Conservation (phyloP, 2,797 vertebrate species). For the Chaenodraco wilsoni region DNA sequence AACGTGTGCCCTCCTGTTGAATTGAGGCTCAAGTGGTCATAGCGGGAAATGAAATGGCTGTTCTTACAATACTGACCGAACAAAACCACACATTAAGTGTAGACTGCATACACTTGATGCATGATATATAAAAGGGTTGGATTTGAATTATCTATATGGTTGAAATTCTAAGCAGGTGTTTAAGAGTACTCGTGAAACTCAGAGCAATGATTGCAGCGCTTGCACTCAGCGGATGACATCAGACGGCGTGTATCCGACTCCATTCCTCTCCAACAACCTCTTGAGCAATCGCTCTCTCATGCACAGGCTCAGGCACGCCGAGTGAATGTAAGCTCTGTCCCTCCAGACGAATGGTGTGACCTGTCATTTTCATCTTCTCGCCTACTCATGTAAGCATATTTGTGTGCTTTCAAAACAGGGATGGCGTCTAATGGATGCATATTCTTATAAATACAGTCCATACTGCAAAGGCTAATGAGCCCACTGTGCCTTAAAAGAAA, state of each 20-base stretch:
- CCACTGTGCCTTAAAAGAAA: conserved; percentile 2
- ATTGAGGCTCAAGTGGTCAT: conserved; percentile 8
- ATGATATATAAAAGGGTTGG: conserved; percentile 25
- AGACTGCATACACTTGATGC: neutral
- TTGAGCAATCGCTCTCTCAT: conserved; percentile 49
- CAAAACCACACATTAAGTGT: neutral
- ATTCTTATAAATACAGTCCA: conserved; percentile 24
- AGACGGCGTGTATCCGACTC: conserved; percentile 23
- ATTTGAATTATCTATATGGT: conserved; percentile 6
- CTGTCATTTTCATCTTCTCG: conserved; percentile 51
- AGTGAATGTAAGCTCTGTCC: conserved; percentile 37
- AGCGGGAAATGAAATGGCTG: conserved; percentile 5
- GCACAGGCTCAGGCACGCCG: conserved; percentile 25
- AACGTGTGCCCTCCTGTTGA: conserved; percentile 7
- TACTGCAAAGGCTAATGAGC: conserved; percentile 9
- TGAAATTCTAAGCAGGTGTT: conserved; percentile 21
- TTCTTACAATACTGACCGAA: neutral
- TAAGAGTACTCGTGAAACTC: conserved; percentile 23
- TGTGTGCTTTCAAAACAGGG: conserved; percentile 33
- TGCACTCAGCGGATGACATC: conserved; percentile 47
- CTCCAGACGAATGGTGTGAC: conserved; percentile 43
- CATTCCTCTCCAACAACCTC: conserved; percentile 55
- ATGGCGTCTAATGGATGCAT: conserved; percentile 35
- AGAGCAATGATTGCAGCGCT: conserved; percentile 23
- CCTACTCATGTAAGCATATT: conserved; percentile 35